Evolutionary conservation across 2,888 invertebrate species (phyloP), one percentile per base, ranked within the genome.

Genomic region (Drosophila nigritarsus): DNA sequence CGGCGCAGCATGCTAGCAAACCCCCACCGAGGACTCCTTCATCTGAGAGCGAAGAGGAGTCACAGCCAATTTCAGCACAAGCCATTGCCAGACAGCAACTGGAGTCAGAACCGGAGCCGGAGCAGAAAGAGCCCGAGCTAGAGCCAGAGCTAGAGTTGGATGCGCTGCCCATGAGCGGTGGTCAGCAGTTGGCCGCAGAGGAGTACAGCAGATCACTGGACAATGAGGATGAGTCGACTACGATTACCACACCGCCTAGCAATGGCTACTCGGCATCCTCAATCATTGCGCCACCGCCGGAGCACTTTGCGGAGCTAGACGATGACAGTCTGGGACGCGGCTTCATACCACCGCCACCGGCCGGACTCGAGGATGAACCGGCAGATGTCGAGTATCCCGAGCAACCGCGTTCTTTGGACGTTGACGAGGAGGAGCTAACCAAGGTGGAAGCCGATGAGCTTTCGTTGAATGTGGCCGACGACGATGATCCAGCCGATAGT

Each of bases 171-270:
- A 36, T 68, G 15, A 82, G 74, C 34, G 82, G 78, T 15, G 73
- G 72, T 27, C 61, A 85, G 56, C 72, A 80, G 60, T 24, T 81
- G 49, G 80, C 68, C 29, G 73, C 76, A 15, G 89, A 89, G 36
- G 91, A 91, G 20, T 87, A 85, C 49, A 91, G 88, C 32, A 81
- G 90, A 59, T 91, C 91, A 1, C 59, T 89, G 5, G 87, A 87
- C 55, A 91, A 90, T 56, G 92, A 92, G 55, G 92, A 92, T 69
- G 92, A 92, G 73, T 92, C 92, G 2, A 92, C 92, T 4, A 92
- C 92, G 38, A 92, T 92, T 27, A 92, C 92, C 7, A 92, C 92
- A 3, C 92, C 92, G n/a, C 91, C 92, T 0, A 92, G 92, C 67
- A 92, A 92, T 69, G 92, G 92, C 2, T 92, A 91, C 54, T 92